Evolutionary conservation across 1,140 invertebrate genomes (phyloP).

Genomic region (Tigriopus japonicus): DNA sequence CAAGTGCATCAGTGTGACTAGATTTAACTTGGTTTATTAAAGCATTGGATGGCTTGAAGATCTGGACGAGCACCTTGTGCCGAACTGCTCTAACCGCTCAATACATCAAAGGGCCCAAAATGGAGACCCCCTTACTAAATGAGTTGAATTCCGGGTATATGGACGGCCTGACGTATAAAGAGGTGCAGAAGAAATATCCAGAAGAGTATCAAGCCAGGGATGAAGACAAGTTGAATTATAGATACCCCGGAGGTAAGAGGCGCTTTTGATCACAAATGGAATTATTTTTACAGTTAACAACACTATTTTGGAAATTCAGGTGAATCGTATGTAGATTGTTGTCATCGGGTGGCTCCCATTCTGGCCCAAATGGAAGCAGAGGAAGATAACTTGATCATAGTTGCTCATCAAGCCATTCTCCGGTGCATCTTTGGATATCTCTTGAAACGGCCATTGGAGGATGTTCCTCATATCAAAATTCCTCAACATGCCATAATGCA

Average conservation of each 20-base stretch:
- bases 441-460: slow-evolving; percentile 80
- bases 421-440: slow-evolving; percentile 82
- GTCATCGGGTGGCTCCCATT: slow-evolving; percentile 83
- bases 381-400: slow-evolving; percentile 81
- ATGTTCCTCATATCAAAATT: slow-evolving; percentile 25
- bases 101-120: no score
- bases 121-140: slow-evolving; percentile 39
- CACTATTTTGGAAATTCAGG: no score
- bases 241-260: slow-evolving; percentile 82
- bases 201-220: slow-evolving; percentile 88
- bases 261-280: no score
- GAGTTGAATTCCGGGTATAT: slow-evolving; percentile 99
- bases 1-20: slow-evolving; percentile 52
- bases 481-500: slow-evolving; percentile 58
- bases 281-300: no score
- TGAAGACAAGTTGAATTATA: slow-evolving; percentile 92
- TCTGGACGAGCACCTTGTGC: slow-evolving; percentile 89
- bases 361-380: slow-evolving; percentile 98
- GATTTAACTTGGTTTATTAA: no score
- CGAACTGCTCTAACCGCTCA: slow-evolving; percentile 43
- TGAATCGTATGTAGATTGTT: slow-evolving; percentile 79
- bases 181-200: slow-evolving; percentile 85
- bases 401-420: slow-evolving; percentile 92
- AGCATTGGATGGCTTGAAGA: slow-evolving; percentile 63
- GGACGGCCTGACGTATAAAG: slow-evolving; percentile 98